Percentiles rank a stretch among this genome's conserved stretches.
phyloP scores from a whole-genome alignment of 2,113 vertebrate genomes.

The Rhinogobius similis region DNA sequence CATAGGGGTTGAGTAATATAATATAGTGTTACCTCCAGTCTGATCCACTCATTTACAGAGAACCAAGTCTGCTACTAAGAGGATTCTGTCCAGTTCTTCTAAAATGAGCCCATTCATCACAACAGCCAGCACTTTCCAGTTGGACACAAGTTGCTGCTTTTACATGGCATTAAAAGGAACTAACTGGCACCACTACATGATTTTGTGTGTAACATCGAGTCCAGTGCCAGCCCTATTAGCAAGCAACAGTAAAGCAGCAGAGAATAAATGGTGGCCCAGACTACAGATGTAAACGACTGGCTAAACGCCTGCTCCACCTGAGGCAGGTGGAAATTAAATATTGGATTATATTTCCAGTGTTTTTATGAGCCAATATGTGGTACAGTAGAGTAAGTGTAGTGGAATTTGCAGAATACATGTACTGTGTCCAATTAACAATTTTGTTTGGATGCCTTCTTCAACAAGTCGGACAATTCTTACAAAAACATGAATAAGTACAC shows the following conservation, averaged over 20 bases:
- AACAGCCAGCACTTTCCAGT: conserved; percentile 52
- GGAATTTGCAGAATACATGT: conserved; percentile 55
- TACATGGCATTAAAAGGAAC: conserved; percentile 53
- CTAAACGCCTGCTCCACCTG: conserved; percentile 66
- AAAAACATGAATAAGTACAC: no score
- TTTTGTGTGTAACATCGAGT: conserved; percentile 43
- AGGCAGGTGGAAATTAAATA: conserved; percentile 76
- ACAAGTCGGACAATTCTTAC: no score
- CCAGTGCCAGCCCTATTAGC: conserved; percentile 63
- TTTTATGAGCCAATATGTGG: conserved; percentile 60
- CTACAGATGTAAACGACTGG: conserved; percentile 40
- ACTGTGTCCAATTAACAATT: background rate
- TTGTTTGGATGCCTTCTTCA: background rate
- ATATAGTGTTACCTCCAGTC: conserved; percentile 25
- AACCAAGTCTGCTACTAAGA: conserved; percentile 36
- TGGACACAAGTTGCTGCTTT: conserved; percentile 46
- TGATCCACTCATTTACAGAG: conserved; percentile 42
- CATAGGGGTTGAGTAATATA: conserved; percentile 42
- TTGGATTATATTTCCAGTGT: conserved; percentile 74
- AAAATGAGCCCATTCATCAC: conserved; percentile 57
- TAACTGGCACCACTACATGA: conserved; percentile 49
- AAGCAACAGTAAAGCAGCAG: conserved; percentile 56
- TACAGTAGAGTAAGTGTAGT: conserved; percentile 48
- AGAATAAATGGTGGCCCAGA: conserved; percentile 60
- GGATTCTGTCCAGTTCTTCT: conserved; percentile 43